Evolutionary conservation across 1,140 invertebrate genomes (phyloP), one percentile per base, ranked within the genome.

Genomic region (Drosophila pectinifera): DNA sequence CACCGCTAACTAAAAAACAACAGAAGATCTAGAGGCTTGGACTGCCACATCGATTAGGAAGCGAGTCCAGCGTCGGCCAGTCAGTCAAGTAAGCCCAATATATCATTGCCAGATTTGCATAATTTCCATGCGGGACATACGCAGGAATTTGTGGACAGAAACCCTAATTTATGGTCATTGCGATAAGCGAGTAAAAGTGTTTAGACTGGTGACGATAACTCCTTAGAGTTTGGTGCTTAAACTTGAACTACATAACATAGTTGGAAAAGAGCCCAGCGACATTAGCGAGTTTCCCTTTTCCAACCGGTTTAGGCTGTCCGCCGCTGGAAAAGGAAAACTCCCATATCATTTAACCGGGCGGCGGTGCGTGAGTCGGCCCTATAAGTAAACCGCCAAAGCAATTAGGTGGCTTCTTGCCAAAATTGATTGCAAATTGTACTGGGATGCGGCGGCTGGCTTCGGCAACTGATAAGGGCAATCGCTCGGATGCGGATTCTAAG

Each of bases 171-270:
- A 86, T 88, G 74, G 74, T 8, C 78, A 54, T 53, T 56, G 34
- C 57, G 83, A 86, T 86, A 86, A 73, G 70, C 65, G 69, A 86
- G 82, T 86, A 86, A 86, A 86, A 86, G 82, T 86, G 82, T 78
- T 88, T 75, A 41, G 34, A 63, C 24, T 38, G 24, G 13, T 14
- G n/a, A 13, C 13, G n/a, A 41, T 16, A 28, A 16, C 34, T 39
- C 69, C 26, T 34, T 46, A 8, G 22, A 42, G 26, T 34, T 53
- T 20, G 38, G 11, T 31, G 63, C 48, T 55, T 68, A 39, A 70
- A 69, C 63, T 46, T 64, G 26, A 46, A 34, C 48, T 68, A 51
- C 18, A 51, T 31, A 51, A 51, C 48, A 34, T 14, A 38, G 22
- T 31, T 38, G 14, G 31, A 14, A 62, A 46, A 38, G 26, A 31